These are phyloP conservation scores for Acrocyrtus sp. DNA, from an alignment of 2,888 invertebrate genomes.

Conservation along the genomic window DNA sequence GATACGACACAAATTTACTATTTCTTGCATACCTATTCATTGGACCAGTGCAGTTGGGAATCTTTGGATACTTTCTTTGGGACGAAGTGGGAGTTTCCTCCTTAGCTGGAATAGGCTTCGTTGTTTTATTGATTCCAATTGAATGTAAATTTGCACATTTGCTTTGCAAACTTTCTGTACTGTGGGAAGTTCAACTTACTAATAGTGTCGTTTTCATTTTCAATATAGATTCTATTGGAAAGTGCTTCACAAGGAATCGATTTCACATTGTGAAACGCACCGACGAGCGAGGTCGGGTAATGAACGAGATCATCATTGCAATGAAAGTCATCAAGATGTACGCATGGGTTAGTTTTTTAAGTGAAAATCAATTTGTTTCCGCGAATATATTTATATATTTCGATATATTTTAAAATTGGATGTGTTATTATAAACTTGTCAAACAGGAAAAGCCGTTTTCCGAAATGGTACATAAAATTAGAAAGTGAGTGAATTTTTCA, in stretches of 20 bases:
- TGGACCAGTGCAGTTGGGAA: constrained; percentile 83
- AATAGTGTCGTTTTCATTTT: not conserved
- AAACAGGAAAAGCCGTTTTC: constrained; percentile 84
- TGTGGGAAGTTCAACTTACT: not conserved
- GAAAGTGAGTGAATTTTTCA: constrained; percentile 73
- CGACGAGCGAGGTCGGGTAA: constrained; percentile 89
- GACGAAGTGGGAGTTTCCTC: constrained; percentile 76
- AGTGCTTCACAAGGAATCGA: constrained; percentile 70
- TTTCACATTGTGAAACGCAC: constrained; percentile 85
- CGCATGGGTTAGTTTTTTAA: constrained; percentile 72
- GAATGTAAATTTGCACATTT: constrained; percentile 78
- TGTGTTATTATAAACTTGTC: too few relatives aligned
- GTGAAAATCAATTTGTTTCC: too few relatives aligned
- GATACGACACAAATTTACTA: constrained; percentile 89
- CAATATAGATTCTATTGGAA: constrained; percentile 67
- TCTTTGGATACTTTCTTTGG: constrained; percentile 85
- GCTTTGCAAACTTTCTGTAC: constrained; percentile 66
- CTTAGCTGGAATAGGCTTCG: constrained; percentile 80
- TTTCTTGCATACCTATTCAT: constrained; percentile 93
- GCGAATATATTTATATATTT: not conserved
- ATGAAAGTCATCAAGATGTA: constrained; percentile 87
- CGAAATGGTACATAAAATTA: constrained; percentile 77
- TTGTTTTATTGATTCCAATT: constrained; percentile 83
- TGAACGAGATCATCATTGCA: constrained; percentile 94
- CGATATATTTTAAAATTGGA: not conserved